Evolutionary conservation across 2,113 vertebrate species (phyloP).

Genomic region (Neofelis nebulosa): DNA sequence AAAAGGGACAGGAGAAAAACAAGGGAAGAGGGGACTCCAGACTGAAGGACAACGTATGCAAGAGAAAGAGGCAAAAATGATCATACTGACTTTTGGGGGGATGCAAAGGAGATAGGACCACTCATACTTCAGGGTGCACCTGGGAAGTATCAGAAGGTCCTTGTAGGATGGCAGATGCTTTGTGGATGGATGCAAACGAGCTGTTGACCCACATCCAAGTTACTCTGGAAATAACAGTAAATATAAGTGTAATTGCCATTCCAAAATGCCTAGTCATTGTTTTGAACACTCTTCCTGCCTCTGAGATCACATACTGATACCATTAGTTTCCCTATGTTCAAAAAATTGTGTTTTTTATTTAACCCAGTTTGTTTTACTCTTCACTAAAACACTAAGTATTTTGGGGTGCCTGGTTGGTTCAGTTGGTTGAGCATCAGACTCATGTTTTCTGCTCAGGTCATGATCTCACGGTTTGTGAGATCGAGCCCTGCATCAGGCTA

Average conservation of each 20-base stretch:
- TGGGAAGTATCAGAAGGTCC: neutral
- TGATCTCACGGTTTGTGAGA: too few relatives aligned
- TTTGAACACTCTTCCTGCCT: neutral
- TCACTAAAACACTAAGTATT: neutral
- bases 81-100: neutral
- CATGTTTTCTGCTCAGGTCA: neutral
- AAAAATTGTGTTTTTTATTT: neutral
- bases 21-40: neutral
- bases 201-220: neutral
- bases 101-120: neutral
- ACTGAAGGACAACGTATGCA: neutral
- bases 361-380: neutral
- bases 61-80: neutral
- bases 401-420: neutral
- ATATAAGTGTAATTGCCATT: neutral
- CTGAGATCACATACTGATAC: neutral
- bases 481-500: too few relatives aligned
- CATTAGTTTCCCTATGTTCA: neutral
- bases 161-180: neutral
- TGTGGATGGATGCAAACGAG: neutral
- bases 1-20: neutral
- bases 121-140: neutral
- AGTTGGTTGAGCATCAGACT: too few relatives aligned
- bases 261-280: neutral
- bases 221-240: neutral